phyloP scores from a whole-genome alignment of 2,113 vertebrate genomes.

The Noturus placidus region DNA sequence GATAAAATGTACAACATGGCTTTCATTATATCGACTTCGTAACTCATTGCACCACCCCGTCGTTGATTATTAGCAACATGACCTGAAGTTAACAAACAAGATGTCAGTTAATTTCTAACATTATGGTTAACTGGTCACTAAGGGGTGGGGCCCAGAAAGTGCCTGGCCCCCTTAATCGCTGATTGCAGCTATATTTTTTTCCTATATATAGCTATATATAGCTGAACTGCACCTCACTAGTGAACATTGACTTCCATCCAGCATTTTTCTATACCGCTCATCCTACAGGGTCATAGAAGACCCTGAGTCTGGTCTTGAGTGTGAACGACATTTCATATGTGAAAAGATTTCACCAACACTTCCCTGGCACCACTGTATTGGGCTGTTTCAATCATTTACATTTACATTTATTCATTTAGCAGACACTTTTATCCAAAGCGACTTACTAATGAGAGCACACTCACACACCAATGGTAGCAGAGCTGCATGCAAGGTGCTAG shows the following conservation, averaged over 20 bases:
- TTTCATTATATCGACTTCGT: neutral
- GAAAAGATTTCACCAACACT: neutral
- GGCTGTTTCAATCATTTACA: neutral
- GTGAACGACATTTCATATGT: neutral
- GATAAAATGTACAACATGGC: neutral
- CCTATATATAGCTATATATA: no score
- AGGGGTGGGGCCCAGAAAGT: neutral
- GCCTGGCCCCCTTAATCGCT: neutral
- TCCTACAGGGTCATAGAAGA: no score
- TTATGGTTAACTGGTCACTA: neutral
- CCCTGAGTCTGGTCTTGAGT: neutral
- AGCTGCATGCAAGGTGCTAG: no score
- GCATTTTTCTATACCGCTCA: no score
- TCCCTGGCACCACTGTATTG: neutral
- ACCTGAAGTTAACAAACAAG: neutral
- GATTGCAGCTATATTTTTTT: neutral
- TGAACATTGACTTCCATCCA: no score
- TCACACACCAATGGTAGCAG: no score
- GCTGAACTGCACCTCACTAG: neutral
- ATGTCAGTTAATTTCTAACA: neutral
- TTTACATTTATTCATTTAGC: no score
- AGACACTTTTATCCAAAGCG: no score
- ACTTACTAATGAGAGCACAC: no score
- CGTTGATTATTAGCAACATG: neutral
- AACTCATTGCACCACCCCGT: neutral